Base-by-base conservation (phyloP, 1,140 invertebrate species). In the Euborellia annulipes region DNA sequence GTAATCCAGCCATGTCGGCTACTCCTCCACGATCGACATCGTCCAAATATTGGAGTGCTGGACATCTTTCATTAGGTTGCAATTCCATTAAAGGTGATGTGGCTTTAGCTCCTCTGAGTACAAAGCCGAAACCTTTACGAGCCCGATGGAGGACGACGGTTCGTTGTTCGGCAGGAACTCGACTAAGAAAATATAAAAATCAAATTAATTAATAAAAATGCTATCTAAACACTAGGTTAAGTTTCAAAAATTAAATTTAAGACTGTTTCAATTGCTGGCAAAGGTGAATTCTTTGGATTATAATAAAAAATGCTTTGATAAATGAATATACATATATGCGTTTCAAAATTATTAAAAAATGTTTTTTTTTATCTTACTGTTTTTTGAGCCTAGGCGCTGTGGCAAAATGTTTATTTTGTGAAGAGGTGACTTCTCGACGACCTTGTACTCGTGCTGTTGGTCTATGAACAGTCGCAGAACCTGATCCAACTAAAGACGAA, bases 21-120 rank as follows among this genome's bases (percentile, higher is more conserved):
- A 96, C 90, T 41, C 94, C 93, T 23, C 86, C 85, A 39, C 82
- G 79, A 68, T 98, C 94, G 22, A 99, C 94, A 62, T 94, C 92
- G 61, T 99, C 95, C 48, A 99, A 70, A 66, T 98, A 98, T 66
- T 99, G 95, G n/a, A 98, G 70, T 21, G 87, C 93, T 17, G 94
- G 87, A 60, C 85, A 89, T 63, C 78, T 77, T 52, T 82, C 79
- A 2, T 76, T 82, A 3, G 79, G 84, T 49, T 77, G 84, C 54
- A 85, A 67, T 63, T 90, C 85, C 79, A 90, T 87, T 18, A 91
- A 67, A 44, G 84, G 84, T 13, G 85, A 90, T 32, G 83, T 85
- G 16, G 88, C 85, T 73, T 97, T 98, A 39, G 95, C 93, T 20
- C 95, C 95, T 43, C 95, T 78, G 50, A 99, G 65, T 50, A 99